phyloP scores from a whole-genome alignment of 1,140 invertebrate genomes.

The Phocides pigmalion region DNA sequence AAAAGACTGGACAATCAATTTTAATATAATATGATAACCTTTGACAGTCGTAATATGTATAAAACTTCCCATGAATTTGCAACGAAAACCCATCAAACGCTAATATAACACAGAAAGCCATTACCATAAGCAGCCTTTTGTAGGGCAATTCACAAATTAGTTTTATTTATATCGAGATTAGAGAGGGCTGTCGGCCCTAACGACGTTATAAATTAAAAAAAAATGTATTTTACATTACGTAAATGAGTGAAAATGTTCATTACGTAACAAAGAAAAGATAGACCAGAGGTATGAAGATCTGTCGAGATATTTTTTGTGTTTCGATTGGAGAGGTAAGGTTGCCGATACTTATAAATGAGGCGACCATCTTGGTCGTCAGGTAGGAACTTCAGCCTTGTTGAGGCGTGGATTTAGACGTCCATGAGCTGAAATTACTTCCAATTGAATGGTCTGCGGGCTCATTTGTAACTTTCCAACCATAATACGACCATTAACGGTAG shows the following conservation, averaged over 20 bases:
- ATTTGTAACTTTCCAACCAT: too few relatives aligned
- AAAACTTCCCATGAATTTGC: slow-evolving; percentile 12
- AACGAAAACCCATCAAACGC: slow-evolving; percentile 18
- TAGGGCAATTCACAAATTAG: slow-evolving; percentile 3
- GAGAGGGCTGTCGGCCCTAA: slow-evolving; percentile 1
- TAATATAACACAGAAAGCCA: neutral
- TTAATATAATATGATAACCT: slow-evolving; percentile 6
- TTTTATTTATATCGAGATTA: slow-evolving; percentile 19
- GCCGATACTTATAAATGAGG: too few relatives aligned
- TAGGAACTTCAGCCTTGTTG: too few relatives aligned
- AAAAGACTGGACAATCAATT: neutral
- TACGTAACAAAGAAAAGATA: slow-evolving; percentile 9
- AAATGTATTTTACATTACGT: slow-evolving; percentile 10
- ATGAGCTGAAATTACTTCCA: too few relatives aligned
- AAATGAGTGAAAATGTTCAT: slow-evolving; percentile 23
- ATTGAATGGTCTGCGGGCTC: too few relatives aligned
- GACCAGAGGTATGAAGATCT: too few relatives aligned
- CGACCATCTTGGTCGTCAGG: too few relatives aligned
- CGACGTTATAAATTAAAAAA: slow-evolving; percentile 10
- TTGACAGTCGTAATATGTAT: neutral
- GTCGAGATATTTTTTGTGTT: too few relatives aligned
- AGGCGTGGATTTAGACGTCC: too few relatives aligned
- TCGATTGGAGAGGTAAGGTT: too few relatives aligned
- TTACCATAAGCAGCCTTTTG: slow-evolving; percentile 4
- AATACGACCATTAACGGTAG: too few relatives aligned